These are phyloP conservation scores for Xenotilapia longispinis DNA, from an alignment of 2,113 vertebrate species.

Conservation along the genomic window DNA sequence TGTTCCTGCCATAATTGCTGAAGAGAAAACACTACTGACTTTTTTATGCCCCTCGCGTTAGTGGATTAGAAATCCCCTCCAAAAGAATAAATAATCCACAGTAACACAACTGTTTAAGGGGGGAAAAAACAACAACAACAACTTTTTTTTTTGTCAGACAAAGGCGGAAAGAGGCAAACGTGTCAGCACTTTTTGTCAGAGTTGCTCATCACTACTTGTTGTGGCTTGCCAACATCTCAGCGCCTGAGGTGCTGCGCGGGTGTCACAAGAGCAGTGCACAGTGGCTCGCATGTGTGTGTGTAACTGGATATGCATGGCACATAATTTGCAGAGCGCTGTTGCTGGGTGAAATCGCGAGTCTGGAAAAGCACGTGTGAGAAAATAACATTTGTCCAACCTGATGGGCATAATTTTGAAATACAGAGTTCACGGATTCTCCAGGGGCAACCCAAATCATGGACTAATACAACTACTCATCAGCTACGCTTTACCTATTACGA, in stretches of 20 bases:
- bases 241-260: constrained; percentile 18
- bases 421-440: neutral
- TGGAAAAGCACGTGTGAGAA: neutral
- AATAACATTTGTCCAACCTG: neutral
- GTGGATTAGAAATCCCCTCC: neutral
- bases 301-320: constrained; percentile 26
- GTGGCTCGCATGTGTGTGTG: neutral
- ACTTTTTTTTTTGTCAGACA: neutral
- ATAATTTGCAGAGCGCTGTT: neutral
- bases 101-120: neutral
- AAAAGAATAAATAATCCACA: constrained; percentile 10
- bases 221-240: constrained; percentile 37
- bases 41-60: neutral
- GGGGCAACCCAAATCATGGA: neutral
- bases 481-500: neutral
- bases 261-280: constrained; percentile 39
- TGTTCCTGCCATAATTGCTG: neutral
- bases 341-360: neutral
- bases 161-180: constrained; percentile 9
- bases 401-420: neutral
- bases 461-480: neutral
- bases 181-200: constrained; percentile 60
- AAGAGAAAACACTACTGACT: neutral
- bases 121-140: neutral
- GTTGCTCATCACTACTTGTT: constrained; percentile 56